Conservation (phyloP, 2,888 invertebrate species). For the Seira musarum region DNA sequence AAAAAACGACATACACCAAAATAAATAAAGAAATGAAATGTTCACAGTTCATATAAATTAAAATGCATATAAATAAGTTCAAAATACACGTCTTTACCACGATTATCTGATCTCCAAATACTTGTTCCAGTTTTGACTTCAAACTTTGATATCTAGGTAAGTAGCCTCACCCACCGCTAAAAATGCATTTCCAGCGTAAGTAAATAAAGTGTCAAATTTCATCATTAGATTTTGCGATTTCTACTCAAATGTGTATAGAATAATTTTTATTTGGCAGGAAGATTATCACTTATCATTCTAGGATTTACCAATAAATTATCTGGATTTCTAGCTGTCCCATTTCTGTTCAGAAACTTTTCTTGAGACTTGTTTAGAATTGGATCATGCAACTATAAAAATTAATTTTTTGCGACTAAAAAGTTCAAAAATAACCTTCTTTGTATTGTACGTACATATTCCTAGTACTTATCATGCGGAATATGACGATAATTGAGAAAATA, state of each 20-base stretch:
- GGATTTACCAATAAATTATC: conserved; percentile 41
- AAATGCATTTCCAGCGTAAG: neutral
- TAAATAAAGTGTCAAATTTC: neutral
- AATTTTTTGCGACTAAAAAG: no score
- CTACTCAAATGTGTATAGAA: no score
- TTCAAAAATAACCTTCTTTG: no score
- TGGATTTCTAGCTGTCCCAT: conserved; percentile 36
- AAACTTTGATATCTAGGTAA: conserved; percentile 50
- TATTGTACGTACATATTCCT: no score
- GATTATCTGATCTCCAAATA: conserved; percentile 49
- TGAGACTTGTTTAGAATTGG: no score
- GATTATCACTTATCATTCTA: neutral
- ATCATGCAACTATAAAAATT: no score
- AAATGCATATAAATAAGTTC: conserved; percentile 1
- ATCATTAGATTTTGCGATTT: no score
- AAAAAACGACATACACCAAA: neutral
- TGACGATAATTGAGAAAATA: no score
- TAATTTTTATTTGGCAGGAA: no score
- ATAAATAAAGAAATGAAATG: neutral
- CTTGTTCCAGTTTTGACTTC: conserved; percentile 50
- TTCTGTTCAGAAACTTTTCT: neutral
- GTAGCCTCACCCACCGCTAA: conserved; percentile 65
- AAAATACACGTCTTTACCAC: conserved; percentile 36
- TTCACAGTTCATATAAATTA: neutral
- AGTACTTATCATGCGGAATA: no score